Evolutionary conservation across 2,113 vertebrate species (phyloP).

Genomic region (Brachypodius melanocephalos): DNA sequence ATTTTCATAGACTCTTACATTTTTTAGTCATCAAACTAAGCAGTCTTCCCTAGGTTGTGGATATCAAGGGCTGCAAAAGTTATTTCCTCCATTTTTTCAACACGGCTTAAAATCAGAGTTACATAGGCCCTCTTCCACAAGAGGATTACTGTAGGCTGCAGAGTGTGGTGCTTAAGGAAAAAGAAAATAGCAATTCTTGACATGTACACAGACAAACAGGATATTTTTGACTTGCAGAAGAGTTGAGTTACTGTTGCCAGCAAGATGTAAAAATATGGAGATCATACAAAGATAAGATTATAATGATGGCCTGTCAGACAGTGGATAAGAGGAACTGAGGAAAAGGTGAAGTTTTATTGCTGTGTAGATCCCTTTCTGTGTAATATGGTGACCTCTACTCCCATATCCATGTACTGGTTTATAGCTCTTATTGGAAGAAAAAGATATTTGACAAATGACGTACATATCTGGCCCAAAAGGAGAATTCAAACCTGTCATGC

Average conservation of each 20-base stretch:
- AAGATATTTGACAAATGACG: background rate
- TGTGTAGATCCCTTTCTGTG: background rate
- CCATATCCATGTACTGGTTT: background rate
- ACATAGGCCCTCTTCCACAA: background rate
- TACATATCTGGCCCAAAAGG: background rate
- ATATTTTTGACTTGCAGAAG: background rate
- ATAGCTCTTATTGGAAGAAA: background rate
- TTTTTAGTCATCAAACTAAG: background rate
- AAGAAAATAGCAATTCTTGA: background rate
- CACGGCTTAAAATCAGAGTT: background rate
- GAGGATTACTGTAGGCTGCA: background rate
- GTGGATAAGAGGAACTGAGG: background rate
- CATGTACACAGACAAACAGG: background rate
- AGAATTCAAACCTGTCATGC: background rate
- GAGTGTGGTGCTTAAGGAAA: background rate
- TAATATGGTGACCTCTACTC: background rate
- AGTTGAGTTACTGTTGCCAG: background rate
- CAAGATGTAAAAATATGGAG: background rate
- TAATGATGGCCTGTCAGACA: background rate
- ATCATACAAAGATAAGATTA: background rate
- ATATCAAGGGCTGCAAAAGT: background rate
- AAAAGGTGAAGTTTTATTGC: background rate
- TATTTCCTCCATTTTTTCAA: background rate
- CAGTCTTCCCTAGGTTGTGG: background rate
- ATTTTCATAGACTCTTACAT: background rate